These are phyloP conservation scores for Sciurus carolinensis DNA, from an alignment of 2,797 vertebrate species.

Conservation along the genomic window DNA sequence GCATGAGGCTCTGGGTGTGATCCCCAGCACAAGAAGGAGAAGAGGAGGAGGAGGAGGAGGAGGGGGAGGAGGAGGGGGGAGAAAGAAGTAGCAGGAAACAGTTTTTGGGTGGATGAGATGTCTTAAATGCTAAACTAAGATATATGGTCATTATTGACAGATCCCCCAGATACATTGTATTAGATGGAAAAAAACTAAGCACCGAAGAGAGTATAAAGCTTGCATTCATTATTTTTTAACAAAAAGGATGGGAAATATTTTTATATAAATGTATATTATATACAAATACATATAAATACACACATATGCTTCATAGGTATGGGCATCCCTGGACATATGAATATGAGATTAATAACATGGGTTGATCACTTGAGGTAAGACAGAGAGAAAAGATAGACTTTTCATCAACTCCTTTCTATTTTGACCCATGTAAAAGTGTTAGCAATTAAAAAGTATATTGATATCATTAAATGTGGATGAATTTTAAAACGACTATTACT, in stretches of 20 bases:
- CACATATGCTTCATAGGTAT: background rate
- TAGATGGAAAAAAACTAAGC: background rate
- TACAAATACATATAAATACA: background rate
- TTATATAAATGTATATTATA: background rate
- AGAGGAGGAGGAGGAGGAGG: no score
- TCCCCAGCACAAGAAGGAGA: background rate
- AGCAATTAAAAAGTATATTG: background rate
- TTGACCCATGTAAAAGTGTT: background rate
- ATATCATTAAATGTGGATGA: background rate
- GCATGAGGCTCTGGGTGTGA: background rate
- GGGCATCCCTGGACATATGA: background rate
- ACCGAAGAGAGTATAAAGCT: background rate
- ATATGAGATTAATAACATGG: background rate
- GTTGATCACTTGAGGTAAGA: background rate
- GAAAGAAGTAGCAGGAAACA: background rate
- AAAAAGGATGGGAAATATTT: background rate
- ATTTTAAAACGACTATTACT: background rate
- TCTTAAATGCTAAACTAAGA: background rate
- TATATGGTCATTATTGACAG: background rate
- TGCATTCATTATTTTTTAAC: background rate
- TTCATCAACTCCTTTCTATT: slow-evolving; percentile 2
- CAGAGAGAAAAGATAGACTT: background rate
- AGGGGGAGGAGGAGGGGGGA: background rate
- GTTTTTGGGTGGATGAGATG: background rate
- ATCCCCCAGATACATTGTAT: background rate